Conservation (phyloP, 2,888 invertebrate genomes). For the Cephonodes hylas region DNA sequence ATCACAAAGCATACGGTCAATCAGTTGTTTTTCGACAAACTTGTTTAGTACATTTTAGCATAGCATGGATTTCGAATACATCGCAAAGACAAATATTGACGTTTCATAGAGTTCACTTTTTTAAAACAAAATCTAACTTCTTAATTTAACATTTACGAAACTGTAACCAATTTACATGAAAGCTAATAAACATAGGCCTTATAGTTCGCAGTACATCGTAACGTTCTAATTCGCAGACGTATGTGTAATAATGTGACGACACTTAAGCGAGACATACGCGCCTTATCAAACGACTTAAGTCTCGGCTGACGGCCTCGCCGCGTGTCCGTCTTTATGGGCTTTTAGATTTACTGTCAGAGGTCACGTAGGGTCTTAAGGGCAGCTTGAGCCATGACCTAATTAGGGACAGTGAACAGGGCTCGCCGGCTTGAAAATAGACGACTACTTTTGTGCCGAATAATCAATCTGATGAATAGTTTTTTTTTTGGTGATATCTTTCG, state of each 20-base stretch:
- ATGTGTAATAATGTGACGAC: background rate
- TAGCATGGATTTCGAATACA: too few species aligned
- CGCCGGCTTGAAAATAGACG: background rate
- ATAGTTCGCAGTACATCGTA: too few species aligned
- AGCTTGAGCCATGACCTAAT: background rate
- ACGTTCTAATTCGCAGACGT: background rate
- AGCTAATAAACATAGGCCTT: too few species aligned
- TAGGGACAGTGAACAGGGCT: background rate
- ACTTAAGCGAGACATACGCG: slow-evolving; percentile 2
- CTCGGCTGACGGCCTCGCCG: background rate
- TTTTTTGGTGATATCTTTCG: background rate
- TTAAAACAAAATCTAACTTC: too few species aligned
- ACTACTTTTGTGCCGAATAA: background rate
- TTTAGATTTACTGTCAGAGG: slow-evolving; percentile 3
- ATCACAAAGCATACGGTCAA: too few species aligned
- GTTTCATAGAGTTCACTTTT: too few species aligned
- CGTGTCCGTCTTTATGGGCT: slow-evolving; percentile 5
- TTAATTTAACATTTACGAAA: too few species aligned
- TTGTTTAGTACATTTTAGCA: too few species aligned
- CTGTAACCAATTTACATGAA: too few species aligned
- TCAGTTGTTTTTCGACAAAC: too few species aligned
- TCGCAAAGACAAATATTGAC: too few species aligned
- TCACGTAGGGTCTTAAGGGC: background rate
- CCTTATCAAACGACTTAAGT: background rate
- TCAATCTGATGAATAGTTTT: background rate